phyloP scores from a whole-genome alignment of 2,797 vertebrate species.

The Vireo griseus region DNA sequence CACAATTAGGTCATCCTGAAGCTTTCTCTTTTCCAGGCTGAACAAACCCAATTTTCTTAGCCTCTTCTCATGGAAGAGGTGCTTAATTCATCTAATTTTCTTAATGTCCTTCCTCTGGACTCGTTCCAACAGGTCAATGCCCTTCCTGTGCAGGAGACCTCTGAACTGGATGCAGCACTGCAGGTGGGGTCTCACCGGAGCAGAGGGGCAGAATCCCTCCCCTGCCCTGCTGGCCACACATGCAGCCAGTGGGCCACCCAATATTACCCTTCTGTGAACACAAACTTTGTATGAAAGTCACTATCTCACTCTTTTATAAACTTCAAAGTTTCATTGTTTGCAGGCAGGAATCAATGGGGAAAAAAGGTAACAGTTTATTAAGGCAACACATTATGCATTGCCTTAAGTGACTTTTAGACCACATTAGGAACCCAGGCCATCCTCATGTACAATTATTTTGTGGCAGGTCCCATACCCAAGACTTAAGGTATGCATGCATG shows the following conservation, averaged over 20 bases:
- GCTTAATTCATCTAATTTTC: neutral
- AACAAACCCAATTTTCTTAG: neutral
- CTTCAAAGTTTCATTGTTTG: neutral
- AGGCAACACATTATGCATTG: neutral
- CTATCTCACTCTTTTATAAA: neutral
- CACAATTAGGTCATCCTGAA: neutral
- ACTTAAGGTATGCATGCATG: neutral
- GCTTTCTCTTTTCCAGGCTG: neutral
- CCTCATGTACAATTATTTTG: neutral
- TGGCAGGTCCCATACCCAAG: neutral
- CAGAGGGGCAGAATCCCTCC: neutral
- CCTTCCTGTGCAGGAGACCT: neutral
- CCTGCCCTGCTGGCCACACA: rapidly evolving
- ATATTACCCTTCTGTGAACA: neutral
- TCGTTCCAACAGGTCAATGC: rapidly evolving
- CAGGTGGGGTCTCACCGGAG: neutral
- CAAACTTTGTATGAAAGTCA: neutral
- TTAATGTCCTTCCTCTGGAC: neutral
- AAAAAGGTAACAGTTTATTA: neutral
- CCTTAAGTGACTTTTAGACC: rapidly evolving
- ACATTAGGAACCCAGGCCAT: neutral
- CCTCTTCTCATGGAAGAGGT: neutral
- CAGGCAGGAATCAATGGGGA: neutral
- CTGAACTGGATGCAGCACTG: neutral
- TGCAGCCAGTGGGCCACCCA: neutral